These are phyloP conservation scores for Tauraco erythrolophus DNA, from an alignment of 2,113 vertebrate genomes.

Conservation along the genomic window DNA sequence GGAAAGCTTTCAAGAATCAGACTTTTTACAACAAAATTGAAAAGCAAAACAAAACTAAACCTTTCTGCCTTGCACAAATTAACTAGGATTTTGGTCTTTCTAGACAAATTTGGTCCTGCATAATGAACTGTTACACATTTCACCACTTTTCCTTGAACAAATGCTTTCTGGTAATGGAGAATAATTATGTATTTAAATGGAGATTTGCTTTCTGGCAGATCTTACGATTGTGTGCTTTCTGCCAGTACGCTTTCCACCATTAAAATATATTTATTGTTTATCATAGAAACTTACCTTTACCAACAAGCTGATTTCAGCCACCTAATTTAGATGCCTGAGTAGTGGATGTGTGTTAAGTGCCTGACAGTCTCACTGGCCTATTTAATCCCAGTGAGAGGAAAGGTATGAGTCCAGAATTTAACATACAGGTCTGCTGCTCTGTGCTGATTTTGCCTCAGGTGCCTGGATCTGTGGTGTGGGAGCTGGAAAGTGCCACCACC, in stretches of 20 bases:
- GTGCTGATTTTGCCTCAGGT: neutral
- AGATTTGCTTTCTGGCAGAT: slow-evolving; percentile 26
- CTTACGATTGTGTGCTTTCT: neutral
- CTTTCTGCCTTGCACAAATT: slow-evolving; percentile 33
- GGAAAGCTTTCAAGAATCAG: slow-evolving; percentile 65
- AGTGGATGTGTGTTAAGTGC: neutral
- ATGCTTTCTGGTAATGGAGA: slow-evolving; percentile 9
- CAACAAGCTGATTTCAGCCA: neutral
- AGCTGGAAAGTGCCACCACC: neutral
- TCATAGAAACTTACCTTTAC: neutral
- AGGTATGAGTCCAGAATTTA: neutral
- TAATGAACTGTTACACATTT: slow-evolving; percentile 44
- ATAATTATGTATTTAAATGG: slow-evolving; percentile 47
- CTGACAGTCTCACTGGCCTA: neutral
- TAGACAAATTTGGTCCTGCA: slow-evolving; percentile 40
- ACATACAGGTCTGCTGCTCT: neutral
- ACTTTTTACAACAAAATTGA: slow-evolving; percentile 64
- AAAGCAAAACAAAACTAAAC: slow-evolving; percentile 61
- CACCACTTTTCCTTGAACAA: slow-evolving; percentile 24
- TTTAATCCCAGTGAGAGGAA: neutral
- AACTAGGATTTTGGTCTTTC: slow-evolving; percentile 46
- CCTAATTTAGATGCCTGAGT: neutral
- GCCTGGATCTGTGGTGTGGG: neutral
- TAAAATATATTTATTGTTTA: neutral
- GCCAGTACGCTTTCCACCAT: neutral